phyloP scores from a whole-genome alignment of 1,140 invertebrate genomes.

The Leptonema lineaticorne region DNA sequence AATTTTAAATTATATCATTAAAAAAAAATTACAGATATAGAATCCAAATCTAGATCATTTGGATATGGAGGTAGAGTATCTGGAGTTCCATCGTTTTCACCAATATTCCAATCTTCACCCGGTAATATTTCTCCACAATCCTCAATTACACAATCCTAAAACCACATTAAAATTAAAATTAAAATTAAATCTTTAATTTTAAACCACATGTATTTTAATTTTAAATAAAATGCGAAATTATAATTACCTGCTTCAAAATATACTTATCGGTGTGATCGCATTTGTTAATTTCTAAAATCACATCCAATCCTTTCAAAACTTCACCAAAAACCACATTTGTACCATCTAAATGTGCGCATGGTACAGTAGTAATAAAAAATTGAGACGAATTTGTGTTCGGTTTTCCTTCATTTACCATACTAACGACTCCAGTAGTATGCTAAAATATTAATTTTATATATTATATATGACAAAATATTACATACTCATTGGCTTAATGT shows the following conservation, averaged over 20 bases:
- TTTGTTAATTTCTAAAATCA: slow-evolving; percentile 67
- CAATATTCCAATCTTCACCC: slow-evolving; percentile 64
- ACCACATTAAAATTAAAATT: too few relatives aligned
- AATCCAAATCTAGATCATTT: slow-evolving; percentile 60
- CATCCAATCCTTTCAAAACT: slow-evolving; percentile 69
- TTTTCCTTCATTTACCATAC: slow-evolving; percentile 86
- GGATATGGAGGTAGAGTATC: slow-evolving; percentile 75
- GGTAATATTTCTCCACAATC: slow-evolving; percentile 72
- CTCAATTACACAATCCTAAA: slow-evolving; percentile 63
- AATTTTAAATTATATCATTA: too few relatives aligned
- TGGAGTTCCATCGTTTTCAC: slow-evolving; percentile 67
- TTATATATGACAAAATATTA: not conserved
- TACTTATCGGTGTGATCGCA: slow-evolving; percentile 58
- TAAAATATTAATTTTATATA: slow-evolving; percentile 45
- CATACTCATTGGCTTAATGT: not conserved
- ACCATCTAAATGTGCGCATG: slow-evolving; percentile 83
- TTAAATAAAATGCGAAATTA: too few relatives aligned
- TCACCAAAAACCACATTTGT: slow-evolving; percentile 90
- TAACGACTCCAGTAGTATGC: slow-evolving; percentile 73
- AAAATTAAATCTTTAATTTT: too few relatives aligned
- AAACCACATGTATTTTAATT: not conserved
- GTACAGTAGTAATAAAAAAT: slow-evolving; percentile 89
- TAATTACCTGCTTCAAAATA: slow-evolving; percentile 55
- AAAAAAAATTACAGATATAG: not conserved
- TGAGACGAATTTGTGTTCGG: slow-evolving; percentile 90